Evolutionary conservation across 2,797 vertebrate genomes (phyloP).

Genomic region (Uromys caudimaculatus): DNA sequence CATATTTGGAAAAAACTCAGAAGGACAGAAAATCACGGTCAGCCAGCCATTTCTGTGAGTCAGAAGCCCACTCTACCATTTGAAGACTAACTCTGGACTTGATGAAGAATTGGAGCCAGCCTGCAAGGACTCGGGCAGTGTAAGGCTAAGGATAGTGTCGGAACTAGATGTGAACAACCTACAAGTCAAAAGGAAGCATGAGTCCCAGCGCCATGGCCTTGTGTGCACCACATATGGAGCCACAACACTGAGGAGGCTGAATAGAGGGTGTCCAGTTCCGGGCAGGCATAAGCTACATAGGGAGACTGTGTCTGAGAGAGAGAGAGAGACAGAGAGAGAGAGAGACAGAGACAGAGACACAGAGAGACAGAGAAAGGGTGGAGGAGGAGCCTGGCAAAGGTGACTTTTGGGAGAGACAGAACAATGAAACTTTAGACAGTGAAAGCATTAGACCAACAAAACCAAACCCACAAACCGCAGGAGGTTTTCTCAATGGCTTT

Average conservation of each 20-base stretch:
- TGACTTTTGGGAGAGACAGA: background rate
- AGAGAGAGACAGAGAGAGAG: background rate
- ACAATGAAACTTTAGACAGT: background rate
- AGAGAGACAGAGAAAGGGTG: background rate
- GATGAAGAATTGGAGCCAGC: background rate
- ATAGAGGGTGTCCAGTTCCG: background rate
- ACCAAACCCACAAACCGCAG: background rate
- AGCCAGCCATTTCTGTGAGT: background rate
- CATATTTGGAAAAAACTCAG: background rate
- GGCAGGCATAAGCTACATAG: background rate
- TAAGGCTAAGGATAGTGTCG: background rate
- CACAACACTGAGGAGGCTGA: background rate
- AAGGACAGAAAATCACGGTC: background rate
- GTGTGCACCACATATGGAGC: background rate
- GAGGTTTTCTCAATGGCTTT: background rate
- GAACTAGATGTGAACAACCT: background rate
- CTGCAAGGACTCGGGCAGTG: background rate
- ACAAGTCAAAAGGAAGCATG: too few relatives aligned
- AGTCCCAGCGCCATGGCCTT: too few relatives aligned
- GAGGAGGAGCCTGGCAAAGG: background rate
- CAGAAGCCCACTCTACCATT: background rate
- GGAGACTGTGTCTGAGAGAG: background rate
- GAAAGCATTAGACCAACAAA: background rate
- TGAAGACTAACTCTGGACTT: background rate
- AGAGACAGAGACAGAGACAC: rapidly evolving